Evolutionary conservation across 2,888 invertebrate genomes (phyloP).

Genomic region (Drosophila neotestacea): DNA sequence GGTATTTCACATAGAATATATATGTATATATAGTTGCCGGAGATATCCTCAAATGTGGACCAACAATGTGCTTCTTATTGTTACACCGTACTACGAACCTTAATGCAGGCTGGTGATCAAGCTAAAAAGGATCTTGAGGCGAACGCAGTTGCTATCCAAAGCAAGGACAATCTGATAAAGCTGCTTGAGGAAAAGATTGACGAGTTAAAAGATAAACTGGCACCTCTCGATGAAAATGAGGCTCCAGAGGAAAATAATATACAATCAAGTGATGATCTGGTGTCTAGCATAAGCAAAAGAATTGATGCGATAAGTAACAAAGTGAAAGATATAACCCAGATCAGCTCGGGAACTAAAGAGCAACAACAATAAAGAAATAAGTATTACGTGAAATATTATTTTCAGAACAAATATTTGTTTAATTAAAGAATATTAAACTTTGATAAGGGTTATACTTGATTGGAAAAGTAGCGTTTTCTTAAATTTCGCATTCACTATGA

Average conservation of each 20-base stretch:
- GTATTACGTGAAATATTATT: no score
- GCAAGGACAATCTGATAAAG: conserved; percentile 12
- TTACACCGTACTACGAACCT: background rate
- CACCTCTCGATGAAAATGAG: background rate
- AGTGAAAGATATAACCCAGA: conserved; percentile 17
- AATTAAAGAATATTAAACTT: background rate
- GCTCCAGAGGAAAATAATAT: background rate
- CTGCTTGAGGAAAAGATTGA: conserved; percentile 18
- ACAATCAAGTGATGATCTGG: conserved; percentile 18
- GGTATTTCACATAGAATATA: background rate
- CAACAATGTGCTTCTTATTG: conserved; percentile 31
- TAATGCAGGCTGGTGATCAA: background rate
- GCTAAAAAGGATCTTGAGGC: background rate
- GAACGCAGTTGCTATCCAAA: background rate
- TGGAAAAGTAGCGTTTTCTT: no score
- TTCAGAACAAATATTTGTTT: background rate
- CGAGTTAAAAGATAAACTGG: conserved; percentile 9
- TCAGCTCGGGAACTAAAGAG: conserved; percentile 7
- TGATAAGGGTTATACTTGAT: no score
- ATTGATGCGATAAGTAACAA: conserved; percentile 21
- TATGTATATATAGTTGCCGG: conserved; percentile 5
- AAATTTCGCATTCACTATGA: no score
- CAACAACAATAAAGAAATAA: background rate
- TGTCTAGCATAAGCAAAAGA: conserved; percentile 5
- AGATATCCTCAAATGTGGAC: background rate